Evolutionary conservation across 2,888 invertebrate species (phyloP), one percentile per base, ranked within the genome.

Genomic region (Drosophila affinis): DNA sequence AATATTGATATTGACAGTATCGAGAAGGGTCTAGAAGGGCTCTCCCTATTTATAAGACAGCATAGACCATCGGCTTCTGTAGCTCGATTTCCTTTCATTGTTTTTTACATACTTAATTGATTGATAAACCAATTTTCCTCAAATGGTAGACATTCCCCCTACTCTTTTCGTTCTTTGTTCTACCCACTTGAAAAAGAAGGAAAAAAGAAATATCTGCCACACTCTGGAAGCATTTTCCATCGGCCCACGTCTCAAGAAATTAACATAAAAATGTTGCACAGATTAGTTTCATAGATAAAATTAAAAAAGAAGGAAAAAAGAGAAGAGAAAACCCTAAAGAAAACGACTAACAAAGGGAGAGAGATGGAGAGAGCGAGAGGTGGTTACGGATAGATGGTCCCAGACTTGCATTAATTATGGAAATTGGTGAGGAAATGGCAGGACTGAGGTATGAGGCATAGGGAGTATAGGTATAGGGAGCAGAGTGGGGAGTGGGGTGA

Each of bases 231-330:
- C 29, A 45, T 46, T 64, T 64, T 56, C 27, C 32, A 18, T 6
- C 51, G 39, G 44, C 58, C 49, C 29, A 39, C 39, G 21, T 34
- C 54, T 46, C 10, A 6, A 9, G 53, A 51, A 79, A 83, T 83
- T 86, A 77, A 81, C 83, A 83, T 83, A 83, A 86, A 83, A 72
- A 81, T 80, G 81, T 75, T 78, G 69, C 72, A 72, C 70, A 62
- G 81, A 82, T 82, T 71, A 72, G 55, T 56, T 72, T 67, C 56
- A 67, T 53, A 67, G 69, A 81, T 62, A 64, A 55, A 52, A 51
- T 29, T 46, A 39, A n/a, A 60, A 51, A 12, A 46, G 32, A 47
- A 32, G 10, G 32, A 14, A 7, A 12, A 32, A 10, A 17, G 52
- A 7, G n/a, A 18, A 54, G 24, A 14, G n/a, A 58, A 32, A 21